Percentiles rank a stretch among this genome's conserved stretches.
Conservation (phyloP, 2,797 vertebrate species). For the Sebastiscus tertius region DNA sequence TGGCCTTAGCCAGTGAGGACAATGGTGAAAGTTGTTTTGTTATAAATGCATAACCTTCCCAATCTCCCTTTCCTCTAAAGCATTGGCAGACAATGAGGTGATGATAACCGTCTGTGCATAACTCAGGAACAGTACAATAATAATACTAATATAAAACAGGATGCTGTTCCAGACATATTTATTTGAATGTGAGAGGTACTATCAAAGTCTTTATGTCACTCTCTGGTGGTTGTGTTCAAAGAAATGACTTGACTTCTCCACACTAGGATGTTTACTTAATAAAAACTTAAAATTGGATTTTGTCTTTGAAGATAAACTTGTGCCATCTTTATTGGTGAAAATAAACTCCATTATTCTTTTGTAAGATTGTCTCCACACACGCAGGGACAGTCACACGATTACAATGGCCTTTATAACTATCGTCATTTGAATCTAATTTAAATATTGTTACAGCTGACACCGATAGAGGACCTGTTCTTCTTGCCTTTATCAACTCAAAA, state of each 20-base stretch:
- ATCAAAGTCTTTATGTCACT: neutral
- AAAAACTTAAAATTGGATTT: neutral
- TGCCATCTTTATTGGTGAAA: neutral
- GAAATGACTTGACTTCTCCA: neutral
- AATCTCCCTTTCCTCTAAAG: neutral
- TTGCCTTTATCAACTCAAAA: neutral
- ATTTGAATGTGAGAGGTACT: neutral
- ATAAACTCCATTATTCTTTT: neutral
- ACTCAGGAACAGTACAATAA: neutral
- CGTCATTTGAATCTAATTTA: neutral
- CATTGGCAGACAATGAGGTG: neutral
- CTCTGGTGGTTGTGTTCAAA: slow-evolving; percentile 1
- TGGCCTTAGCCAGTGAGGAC: neutral
- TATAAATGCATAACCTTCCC: neutral
- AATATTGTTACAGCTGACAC: neutral
- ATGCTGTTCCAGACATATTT: neutral
- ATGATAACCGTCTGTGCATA: neutral
- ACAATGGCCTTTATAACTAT: neutral
- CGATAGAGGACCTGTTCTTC: neutral
- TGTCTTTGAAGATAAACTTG: neutral
- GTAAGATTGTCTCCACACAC: neutral
- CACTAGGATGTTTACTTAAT: neutral
- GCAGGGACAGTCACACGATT: neutral
- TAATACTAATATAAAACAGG: neutral
- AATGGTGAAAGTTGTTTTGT: neutral